phyloP scores from a whole-genome alignment of 2,113 vertebrate species.

The Bos javanicus region DNA sequence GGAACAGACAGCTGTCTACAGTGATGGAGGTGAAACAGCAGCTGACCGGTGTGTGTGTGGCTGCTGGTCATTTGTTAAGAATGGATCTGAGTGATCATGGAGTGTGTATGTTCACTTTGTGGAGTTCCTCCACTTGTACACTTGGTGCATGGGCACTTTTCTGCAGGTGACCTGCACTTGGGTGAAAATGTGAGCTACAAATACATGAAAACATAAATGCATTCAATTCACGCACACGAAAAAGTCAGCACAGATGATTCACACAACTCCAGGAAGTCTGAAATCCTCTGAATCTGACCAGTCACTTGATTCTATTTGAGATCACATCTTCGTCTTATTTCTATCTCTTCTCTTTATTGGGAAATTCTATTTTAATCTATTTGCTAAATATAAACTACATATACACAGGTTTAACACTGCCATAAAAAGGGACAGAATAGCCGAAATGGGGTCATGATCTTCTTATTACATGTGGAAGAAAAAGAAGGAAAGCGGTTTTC shows the following conservation, averaged over 20 bases:
- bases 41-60: rapidly evolving
- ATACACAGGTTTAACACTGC: neutral
- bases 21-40: rapidly evolving
- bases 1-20: rapidly evolving
- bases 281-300: neutral
- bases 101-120: neutral
- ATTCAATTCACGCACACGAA: neutral
- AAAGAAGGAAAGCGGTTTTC: neutral
- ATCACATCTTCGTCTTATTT: neutral
- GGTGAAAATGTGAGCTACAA: neutral
- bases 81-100: too few relatives aligned
- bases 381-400: slow-evolving; percentile 10
- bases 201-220: neutral
- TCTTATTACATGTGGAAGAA: neutral
- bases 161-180: neutral
- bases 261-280: neutral
- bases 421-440: neutral
- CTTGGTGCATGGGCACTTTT: neutral
- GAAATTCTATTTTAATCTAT: slow-evolving; percentile 4
- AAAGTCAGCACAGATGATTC: neutral
- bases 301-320: neutral
- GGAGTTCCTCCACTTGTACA: neutral
- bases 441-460: neutral
- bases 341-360: neutral
- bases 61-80: neutral